Percentiles rank a stretch among this genome's conserved stretches.
These are phyloP conservation scores for Synanthedon formicaeformis DNA, from an alignment of 2,888 invertebrate genomes.

Conservation along the genomic window DNA sequence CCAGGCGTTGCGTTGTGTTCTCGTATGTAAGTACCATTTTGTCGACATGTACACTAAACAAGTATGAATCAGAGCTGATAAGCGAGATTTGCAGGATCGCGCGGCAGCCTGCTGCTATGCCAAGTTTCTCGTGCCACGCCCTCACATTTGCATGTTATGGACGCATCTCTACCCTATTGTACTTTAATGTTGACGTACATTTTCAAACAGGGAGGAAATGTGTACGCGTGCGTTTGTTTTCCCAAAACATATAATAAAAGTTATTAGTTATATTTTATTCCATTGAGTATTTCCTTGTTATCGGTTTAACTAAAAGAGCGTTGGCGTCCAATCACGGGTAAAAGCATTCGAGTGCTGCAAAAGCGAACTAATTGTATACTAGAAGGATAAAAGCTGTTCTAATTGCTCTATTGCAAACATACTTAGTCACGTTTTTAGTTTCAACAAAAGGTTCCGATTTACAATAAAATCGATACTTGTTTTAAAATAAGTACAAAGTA, in stretches of 20 bases:
- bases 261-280: too few relatives aligned
- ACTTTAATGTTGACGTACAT: constrained; percentile 16
- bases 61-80: constrained; percentile 63
- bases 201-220: not conserved
- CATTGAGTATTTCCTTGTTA: not conserved
- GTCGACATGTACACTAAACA: constrained; percentile 27
- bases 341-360: constrained; percentile 59
- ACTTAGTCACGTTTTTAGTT: constrained; percentile 55
- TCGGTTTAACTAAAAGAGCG: constrained; percentile 1
- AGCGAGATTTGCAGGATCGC: constrained; percentile 61
- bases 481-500: constrained; percentile 7
- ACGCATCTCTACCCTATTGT: constrained; percentile 29
- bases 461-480: constrained; percentile 22
- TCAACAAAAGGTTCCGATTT: too few relatives aligned
- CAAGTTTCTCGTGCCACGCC: constrained; percentile 56
- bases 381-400: constrained; percentile 61
- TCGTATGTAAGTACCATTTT: constrained; percentile 20
- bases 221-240: not conserved
- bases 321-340: constrained; percentile 55
- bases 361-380: constrained; percentile 64
- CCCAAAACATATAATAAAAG: too few relatives aligned
- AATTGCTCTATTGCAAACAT: constrained; percentile 48
- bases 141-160: constrained; percentile 55
- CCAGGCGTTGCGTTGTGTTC: constrained; percentile 24
- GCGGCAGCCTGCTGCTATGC: constrained; percentile 38